Evolutionary conservation across 2,113 vertebrate genomes (phyloP), one percentile per base, ranked within the genome.

Genomic region (Percopsis transmontana): DNA sequence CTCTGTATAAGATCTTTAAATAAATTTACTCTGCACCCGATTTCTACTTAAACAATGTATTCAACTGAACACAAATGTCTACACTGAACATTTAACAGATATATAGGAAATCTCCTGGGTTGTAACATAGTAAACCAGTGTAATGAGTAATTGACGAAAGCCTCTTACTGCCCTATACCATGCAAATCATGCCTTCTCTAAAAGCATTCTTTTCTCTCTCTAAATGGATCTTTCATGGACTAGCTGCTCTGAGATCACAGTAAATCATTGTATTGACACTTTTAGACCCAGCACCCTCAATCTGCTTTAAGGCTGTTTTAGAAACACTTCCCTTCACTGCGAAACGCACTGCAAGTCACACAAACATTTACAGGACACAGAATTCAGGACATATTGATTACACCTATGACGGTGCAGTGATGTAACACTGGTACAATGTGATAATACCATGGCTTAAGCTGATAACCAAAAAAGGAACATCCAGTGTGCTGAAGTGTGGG

Each of bases 221-320:
- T 21, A 68, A 72, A 69, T 51, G 39, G 68, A 21, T 79, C 24
- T 57, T 72, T 72, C 69, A 64, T 58, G 44, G 51, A 47, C 45
- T 5, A 45, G 50, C 18, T 16, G 54, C 58, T 59, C 3, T 44
- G 40, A 59, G 12, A 23, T 12, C 38, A 18, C 59, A 33, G 44
- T 79, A 50, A 82, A 76, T 76, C 10, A 10, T 77, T 76, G 82
- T 19, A 71, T 50, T 68, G 54, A 58, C 60, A 60, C 20, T 53
- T 60, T 24, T 16, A 45, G 57, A 70, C 50, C 52, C 48, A 57
- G 41, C 55, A 69, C 67, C 11, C 45, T 69, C 63, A 76, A 57
- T 80, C 65, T 42, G 20, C 71, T 61, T 50, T 67, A n/a, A n/a
- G n/a, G n/a, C n/a, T n/a, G n/a, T n/a, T n/a, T n/a, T n/a, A 50